A percentile compares a stretch with the other conserved stretches of the same genome.
Evolutionary conservation across 2,888 invertebrate species (phyloP).

Genomic region (Hartigia nigra): DNA sequence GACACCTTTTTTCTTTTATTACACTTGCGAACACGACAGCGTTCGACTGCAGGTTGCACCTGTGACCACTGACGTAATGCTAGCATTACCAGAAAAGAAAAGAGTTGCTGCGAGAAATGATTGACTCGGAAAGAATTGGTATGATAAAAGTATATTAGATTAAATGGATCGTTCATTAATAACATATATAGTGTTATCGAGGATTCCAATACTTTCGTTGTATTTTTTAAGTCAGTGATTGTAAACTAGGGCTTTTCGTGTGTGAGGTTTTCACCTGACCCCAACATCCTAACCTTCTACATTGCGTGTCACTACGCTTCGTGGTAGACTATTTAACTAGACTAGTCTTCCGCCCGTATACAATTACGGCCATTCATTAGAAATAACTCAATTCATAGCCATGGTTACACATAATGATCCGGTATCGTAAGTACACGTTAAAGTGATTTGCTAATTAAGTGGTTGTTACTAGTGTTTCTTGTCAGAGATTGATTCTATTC

Average conservation of each 20-base stretch:
- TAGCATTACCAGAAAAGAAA: neutral
- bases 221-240: neutral
- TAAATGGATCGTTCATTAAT: neutral
- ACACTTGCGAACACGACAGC: neutral
- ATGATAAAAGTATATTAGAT: neutral
- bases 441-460: neutral
- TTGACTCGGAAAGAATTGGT: neutral
- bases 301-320: neutral
- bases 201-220: neutral
- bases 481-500: no score
- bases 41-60: conserved; percentile 40
- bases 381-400: neutral
- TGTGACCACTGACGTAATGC: conserved; percentile 49
- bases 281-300: neutral
- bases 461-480: neutral
- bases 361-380: neutral
- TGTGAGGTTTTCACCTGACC: neutral
- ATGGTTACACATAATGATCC: neutral
- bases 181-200: neutral
- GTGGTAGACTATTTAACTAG: neutral
- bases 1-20: conserved; percentile 1
- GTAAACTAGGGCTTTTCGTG: neutral
- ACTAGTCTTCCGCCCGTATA: neutral
- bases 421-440: neutral
- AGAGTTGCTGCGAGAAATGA: neutral